Evolutionary conservation across 2,888 invertebrate genomes (phyloP), one percentile per base, ranked within the genome.

Genomic region (Barypeithes pellucidus): DNA sequence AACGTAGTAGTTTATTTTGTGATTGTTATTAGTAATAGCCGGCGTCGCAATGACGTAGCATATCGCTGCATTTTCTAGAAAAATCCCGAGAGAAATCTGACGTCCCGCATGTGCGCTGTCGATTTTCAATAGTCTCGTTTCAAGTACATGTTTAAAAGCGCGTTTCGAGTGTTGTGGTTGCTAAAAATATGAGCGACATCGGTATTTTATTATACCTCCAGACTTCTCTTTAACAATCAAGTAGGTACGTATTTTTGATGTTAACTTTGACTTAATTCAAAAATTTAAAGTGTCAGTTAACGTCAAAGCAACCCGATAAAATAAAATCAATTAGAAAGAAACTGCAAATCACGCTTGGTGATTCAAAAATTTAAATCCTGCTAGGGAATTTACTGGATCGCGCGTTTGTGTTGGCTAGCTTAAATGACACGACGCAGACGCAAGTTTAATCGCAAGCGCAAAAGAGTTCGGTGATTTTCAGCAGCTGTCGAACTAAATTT

Each of bases 381-480:
- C 39, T 52, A 65, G 65, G 65, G 36, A 36, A 16, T 47, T 65
- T 47, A 20, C 47, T 22, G 47, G 22, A 47, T 62, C 33, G 12
- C 16, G 29, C 50, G 18, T 52, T 65, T 52, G 50, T 52, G 50
- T 65, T 65, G 65, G 65, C 50, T 47, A 50, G 4, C 14, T 65
- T 65, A 65, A 62, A 65, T 65, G 65, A 18, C 65, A 47, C 29
- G 39, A 14, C 65, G 62, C 47, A 33, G 39, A 14, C 65, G 65
- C 65, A 65, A 52, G 22, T 36, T 52, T 36, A 33, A 16, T 39
- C 65, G 50, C 65, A 65, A 65, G 65, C 65, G 65, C 65, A 65
- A 65, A 65, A 7, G 50, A 65, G 65, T 65, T 65, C 65, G 65
- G 65, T 65, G 65, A 50, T 65, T 65, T 65, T 50, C 65, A 65